Evolutionary conservation across 1,140 invertebrate genomes (phyloP), one percentile per base, ranked within the genome.

Genomic region (Battus philenor): DNA sequence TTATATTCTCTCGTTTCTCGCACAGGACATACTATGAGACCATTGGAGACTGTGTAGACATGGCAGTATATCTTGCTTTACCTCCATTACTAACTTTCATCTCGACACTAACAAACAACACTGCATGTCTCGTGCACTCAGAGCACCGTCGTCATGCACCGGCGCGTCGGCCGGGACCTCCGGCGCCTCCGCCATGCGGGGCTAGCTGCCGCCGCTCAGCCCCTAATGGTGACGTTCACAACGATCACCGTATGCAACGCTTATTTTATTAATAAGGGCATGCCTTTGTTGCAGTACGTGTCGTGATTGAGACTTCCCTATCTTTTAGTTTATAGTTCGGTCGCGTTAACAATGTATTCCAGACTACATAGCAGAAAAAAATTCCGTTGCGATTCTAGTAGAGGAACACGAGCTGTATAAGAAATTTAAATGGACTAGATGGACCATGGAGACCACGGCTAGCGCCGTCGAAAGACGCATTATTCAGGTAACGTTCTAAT

Each of bases 261-360:
- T 85, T 85, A 85, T 85, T 85, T 72, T 81, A 80, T 75, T 54
- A 67, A 85, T 85, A 85, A 85, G 81, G 76, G 73, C 65, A 61
- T 71, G 61, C 69, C 74, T 65, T 80, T 74, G 81, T 85, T 85
- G 81, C 81, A 85, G 75, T 85, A 85, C 81, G 73, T 70, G 68
- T 82, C 81, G 80, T 82, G 78, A 76, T 68, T 69, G 78, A 81
- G 76, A 82, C 80, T n/a, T n/a, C n/a, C n/a, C n/a, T n/a, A n/a
- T n/a, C n/a, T n/a, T n/a, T n/a, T n/a, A n/a, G n/a, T n/a, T n/a
- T n/a, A n/a, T n/a, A n/a, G n/a, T n/a, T n/a, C n/a, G n/a, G n/a
- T n/a, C n/a, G n/a, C n/a, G n/a, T n/a, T n/a, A n/a, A n/a, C n/a
- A n/a, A n/a, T n/a, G n/a, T n/a, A n/a, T n/a, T n/a, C n/a, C n/a